phyloP scores from a whole-genome alignment of 2,113 vertebrate genomes.

The Mionectes macconnelli region DNA sequence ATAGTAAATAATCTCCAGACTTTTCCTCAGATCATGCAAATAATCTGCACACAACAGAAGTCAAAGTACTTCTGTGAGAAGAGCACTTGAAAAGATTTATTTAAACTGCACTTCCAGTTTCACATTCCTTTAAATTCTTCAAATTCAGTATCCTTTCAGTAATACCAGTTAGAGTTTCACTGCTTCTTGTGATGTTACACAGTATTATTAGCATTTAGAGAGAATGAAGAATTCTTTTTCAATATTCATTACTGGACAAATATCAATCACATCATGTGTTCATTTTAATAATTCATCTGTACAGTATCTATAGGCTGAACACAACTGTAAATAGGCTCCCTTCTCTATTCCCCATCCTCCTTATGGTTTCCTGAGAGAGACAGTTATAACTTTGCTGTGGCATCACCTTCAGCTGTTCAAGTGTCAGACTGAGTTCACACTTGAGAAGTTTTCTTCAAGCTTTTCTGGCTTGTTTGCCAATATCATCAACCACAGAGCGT shows the following conservation, averaged over 20 bases:
- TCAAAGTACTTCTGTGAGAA: slow-evolving; percentile 48
- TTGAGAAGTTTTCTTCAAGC: not conserved
- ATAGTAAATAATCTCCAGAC: slow-evolving; percentile 49
- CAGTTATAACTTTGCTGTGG: not conserved
- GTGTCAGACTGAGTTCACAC: not conserved
- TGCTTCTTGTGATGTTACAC: not conserved
- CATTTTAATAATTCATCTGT: not conserved
- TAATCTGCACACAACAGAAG: slow-evolving; percentile 5
- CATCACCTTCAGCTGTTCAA: not conserved
- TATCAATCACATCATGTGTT: not conserved
- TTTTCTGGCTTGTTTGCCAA: not conserved
- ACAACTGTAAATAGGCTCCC: not conserved
- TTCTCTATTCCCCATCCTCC: not conserved
- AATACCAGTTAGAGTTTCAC: not conserved
- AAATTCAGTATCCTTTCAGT: not conserved
- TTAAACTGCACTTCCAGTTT: slow-evolving; percentile 36
- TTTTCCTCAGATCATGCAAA: slow-evolving; percentile 37
- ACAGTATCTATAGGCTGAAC: not conserved
- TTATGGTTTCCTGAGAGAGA: not conserved
- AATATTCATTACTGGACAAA: not conserved
- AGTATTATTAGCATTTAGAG: not conserved
- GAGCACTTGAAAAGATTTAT: slow-evolving; percentile 22
- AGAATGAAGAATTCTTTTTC: not conserved
- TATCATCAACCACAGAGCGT: not conserved
- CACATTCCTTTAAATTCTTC: slow-evolving; percentile 35